A percentile compares a stretch with the other conserved stretches of the same genome.
Conservation (phyloP, 2,113 vertebrate species). For the Xenus cinereus region DNA sequence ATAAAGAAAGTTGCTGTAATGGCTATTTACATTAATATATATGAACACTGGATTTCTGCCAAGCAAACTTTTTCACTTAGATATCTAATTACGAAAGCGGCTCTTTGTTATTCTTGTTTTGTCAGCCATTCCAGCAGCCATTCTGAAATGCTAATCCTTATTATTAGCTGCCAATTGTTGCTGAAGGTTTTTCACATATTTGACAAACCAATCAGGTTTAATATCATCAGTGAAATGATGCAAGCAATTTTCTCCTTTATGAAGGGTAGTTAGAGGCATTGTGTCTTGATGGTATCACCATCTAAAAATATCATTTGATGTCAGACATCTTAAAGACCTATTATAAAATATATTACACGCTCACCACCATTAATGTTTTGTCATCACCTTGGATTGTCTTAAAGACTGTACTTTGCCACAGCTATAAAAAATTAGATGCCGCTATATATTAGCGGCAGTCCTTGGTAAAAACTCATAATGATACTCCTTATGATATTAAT, state of each 20-base stretch:
- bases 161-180: not conserved
- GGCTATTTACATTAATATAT: constrained; percentile 58
- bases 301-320: not conserved
- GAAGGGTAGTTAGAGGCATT: not conserved
- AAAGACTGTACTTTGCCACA: not conserved
- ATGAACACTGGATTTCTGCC: constrained; percentile 21
- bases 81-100: not conserved
- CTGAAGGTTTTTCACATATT: constrained; percentile 36
- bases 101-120: not conserved
- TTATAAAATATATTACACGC: not conserved
- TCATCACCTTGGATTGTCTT: not conserved
- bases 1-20: constrained; percentile 42
- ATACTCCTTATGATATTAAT: not conserved
- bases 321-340: not conserved
- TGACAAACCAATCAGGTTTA: constrained; percentile 52
- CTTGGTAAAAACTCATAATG: not conserved
- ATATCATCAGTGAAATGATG: constrained; percentile 13
- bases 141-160: constrained; percentile 44
- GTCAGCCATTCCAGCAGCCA: not conserved
- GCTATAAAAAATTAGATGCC: not conserved
- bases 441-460: not conserved
- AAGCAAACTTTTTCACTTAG: constrained; percentile 15
- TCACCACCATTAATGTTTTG: not conserved
- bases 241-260: constrained; percentile 13
- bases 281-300: not conserved